These are phyloP conservation scores for Cygnus atratus DNA, from an alignment of 2,113 vertebrate species.

Conservation along the genomic window DNA sequence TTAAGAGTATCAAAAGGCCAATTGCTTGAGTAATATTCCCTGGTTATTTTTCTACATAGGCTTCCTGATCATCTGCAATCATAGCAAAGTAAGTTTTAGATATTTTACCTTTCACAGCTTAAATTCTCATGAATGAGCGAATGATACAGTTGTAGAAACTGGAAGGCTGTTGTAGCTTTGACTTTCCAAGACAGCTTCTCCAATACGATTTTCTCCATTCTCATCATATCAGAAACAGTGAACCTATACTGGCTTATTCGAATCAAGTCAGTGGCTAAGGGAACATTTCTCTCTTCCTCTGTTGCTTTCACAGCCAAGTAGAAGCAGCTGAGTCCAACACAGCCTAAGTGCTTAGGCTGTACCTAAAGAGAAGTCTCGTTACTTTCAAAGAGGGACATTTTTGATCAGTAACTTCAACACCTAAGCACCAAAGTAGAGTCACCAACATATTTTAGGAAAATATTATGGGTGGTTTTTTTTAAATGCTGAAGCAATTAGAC, in stretches of 20 bases:
- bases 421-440: not conserved
- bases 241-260: constrained; percentile 95
- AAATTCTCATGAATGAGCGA: constrained; percentile 81
- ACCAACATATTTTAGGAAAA: not conserved
- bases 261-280: constrained; percentile 90
- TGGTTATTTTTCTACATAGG: not conserved
- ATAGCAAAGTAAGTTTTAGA: not conserved
- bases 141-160: constrained; percentile 89
- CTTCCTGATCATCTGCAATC: not conserved
- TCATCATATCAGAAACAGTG: constrained; percentile 93
- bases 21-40: not conserved
- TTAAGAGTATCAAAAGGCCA: not conserved
- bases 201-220: constrained; percentile 97
- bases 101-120: constrained; percentile 83
- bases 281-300: constrained; percentile 92
- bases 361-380: constrained; percentile 76
- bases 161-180: constrained; percentile 88
- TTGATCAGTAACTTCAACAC: not conserved
- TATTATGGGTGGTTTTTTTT: not conserved
- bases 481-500: not conserved
- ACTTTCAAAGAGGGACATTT: not conserved
- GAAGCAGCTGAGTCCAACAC: constrained; percentile 94
- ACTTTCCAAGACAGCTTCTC: constrained; percentile 93
- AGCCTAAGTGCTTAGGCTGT: constrained; percentile 94
- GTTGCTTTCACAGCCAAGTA: constrained; percentile 90